Evolutionary conservation across 1,140 invertebrate species (phyloP).

Genomic region (Macrobrachium nipponense): DNA sequence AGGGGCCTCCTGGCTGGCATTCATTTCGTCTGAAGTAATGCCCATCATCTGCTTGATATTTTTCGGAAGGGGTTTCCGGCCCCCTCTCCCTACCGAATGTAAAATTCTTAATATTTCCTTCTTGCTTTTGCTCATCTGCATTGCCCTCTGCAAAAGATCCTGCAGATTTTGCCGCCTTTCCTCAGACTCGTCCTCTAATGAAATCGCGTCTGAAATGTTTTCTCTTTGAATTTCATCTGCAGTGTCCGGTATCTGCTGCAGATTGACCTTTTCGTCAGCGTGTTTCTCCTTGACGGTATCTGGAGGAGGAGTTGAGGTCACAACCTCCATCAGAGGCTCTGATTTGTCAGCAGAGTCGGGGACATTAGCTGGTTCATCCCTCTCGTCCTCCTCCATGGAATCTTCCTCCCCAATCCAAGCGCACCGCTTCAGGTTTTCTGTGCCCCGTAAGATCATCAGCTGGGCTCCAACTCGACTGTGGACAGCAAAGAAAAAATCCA

Average conservation of each 20-base stretch:
- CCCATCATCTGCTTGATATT: constrained; percentile 26
- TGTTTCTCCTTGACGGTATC: no score
- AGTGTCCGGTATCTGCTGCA: not conserved
- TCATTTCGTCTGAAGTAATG: not conserved
- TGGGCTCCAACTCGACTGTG: constrained; percentile 81
- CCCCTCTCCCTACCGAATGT: constrained; percentile 24
- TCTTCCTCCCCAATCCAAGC: constrained; percentile 84
- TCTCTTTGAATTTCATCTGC: not conserved
- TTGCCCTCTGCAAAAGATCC: constrained; percentile 29
- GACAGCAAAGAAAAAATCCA: not conserved
- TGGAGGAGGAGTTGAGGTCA: no score
- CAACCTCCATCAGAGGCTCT: not conserved
- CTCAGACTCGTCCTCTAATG: constrained; percentile 3
- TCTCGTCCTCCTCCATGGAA: constrained; percentile 48
- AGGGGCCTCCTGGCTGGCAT: not conserved
- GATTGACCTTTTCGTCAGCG: not conserved
- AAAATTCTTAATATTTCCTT: constrained; percentile 54
- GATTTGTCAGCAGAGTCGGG: not conserved
- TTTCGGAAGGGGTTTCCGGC: constrained; percentile 4
- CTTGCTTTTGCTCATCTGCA: constrained; percentile 55
- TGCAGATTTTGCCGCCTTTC: constrained; percentile 50
- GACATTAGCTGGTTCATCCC: not conserved
- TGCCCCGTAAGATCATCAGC: constrained; percentile 80
- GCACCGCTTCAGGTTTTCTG: constrained; percentile 81
- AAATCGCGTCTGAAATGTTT: not conserved